Evolutionary conservation across 2,113 vertebrate genomes (phyloP).

Genomic region (Calonectris borealis): DNA sequence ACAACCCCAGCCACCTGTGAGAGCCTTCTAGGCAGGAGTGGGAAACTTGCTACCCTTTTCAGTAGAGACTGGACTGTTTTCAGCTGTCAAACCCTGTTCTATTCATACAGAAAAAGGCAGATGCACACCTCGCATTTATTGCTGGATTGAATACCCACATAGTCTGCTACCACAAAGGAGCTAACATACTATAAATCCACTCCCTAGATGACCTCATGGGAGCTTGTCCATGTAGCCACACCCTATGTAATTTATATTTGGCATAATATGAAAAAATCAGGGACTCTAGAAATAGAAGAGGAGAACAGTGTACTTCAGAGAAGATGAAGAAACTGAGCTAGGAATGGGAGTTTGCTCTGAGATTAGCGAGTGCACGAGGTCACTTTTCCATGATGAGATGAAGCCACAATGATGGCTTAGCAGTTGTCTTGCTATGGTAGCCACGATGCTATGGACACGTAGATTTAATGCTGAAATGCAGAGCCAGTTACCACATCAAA

Average conservation of each 20-base stretch:
- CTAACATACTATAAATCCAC: background rate
- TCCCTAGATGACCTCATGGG: background rate
- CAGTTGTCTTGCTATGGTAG: background rate
- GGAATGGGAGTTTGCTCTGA: background rate
- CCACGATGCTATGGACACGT: accelerated
- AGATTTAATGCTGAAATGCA: background rate
- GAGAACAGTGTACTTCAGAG: background rate
- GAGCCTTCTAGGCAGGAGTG: background rate
- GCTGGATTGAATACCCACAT: background rate
- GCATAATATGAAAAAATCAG: background rate
- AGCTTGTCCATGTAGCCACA: background rate
- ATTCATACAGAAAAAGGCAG: background rate
- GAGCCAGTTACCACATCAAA: background rate
- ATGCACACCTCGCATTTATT: background rate
- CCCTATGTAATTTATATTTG: background rate
- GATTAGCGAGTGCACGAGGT: background rate
- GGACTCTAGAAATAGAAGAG: background rate
- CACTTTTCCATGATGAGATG: background rate
- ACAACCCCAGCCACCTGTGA: background rate
- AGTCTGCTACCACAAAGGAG: background rate
- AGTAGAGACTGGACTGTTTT: background rate
- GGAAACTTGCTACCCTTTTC: background rate
- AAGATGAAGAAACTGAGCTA: background rate
- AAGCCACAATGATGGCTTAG: background rate
- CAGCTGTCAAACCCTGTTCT: background rate